Conservation (phyloP, 2,888 invertebrate genomes). For the Amphipoea oculea region DNA sequence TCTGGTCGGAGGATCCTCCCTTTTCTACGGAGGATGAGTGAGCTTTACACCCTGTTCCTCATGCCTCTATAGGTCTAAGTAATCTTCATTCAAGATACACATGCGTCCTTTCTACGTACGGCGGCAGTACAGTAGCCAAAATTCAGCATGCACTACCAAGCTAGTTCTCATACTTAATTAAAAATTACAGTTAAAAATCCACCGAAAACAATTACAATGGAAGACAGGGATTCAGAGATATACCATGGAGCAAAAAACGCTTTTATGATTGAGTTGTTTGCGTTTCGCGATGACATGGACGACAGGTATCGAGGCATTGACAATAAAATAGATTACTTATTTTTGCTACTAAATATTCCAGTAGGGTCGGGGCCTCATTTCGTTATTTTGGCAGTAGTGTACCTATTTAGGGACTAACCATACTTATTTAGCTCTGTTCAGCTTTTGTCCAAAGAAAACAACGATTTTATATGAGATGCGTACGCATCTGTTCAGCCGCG, state of each 20-base stretch:
- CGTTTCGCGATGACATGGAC: conserved; percentile 87
- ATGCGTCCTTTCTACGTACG: background rate
- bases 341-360: background rate
- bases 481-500: too few relatives aligned
- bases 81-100: background rate
- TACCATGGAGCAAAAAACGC: conserved; percentile 89
- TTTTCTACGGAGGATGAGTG: too few relatives aligned
- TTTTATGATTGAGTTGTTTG: conserved; percentile 91
- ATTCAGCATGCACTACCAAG: too few relatives aligned
- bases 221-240: conserved; percentile 49
- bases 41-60: too few relatives aligned
- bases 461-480: too few relatives aligned
- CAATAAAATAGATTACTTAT: background rate
- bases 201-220: conserved; percentile 22
- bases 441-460: too few relatives aligned
- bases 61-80: too few relatives aligned
- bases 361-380: background rate
- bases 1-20: too few relatives aligned
- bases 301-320: conserved; percentile 76
- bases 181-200: conserved; percentile 65
- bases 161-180: background rate
- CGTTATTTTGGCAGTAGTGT: background rate
- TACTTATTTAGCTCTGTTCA: too few relatives aligned
- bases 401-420: too few relatives aligned
- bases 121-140: background rate